phyloP scores from a whole-genome alignment of 2,797 vertebrate species.

The Taenioides sp. region DNA sequence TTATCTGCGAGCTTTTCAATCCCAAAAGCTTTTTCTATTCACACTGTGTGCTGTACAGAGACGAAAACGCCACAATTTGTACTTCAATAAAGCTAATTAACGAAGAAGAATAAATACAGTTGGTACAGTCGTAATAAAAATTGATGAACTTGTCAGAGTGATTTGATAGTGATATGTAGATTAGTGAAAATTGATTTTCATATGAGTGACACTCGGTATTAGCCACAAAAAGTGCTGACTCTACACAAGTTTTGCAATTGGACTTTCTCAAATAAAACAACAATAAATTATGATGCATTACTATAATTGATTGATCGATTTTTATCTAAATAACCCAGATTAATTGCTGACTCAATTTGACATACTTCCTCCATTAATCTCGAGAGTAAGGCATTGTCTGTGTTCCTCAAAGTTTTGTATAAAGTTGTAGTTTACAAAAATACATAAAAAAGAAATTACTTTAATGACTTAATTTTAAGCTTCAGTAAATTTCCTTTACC shows the following conservation, averaged over 20 bases:
- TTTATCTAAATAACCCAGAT: neutral
- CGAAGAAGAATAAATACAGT: conserved; percentile 50
- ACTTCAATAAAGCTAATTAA: conserved; percentile 59
- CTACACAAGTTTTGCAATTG: neutral
- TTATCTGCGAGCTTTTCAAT: conserved; percentile 54
- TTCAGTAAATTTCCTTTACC: no score
- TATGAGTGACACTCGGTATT: neutral
- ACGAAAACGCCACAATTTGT: conserved; percentile 43
- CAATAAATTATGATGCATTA: neutral
- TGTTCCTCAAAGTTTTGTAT: neutral
- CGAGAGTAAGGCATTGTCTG: neutral
- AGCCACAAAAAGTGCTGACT: conserved; percentile 1
- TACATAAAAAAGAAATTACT: no score
- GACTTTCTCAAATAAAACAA: neutral
- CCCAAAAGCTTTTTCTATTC: conserved; percentile 42
- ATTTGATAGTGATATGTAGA: conserved; percentile 2
- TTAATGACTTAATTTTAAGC: no score
- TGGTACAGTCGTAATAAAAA: conserved; percentile 30
- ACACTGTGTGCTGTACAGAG: conserved; percentile 34
- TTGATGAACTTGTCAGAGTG: neutral
- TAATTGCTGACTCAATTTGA: neutral
- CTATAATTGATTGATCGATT: neutral
- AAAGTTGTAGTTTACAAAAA: neutral
- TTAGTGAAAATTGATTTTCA: conserved; percentile 3
- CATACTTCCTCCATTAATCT: neutral